Base-by-base conservation (phyloP, 2,797 vertebrate genomes). In the Thripadectes ignobilis region DNA sequence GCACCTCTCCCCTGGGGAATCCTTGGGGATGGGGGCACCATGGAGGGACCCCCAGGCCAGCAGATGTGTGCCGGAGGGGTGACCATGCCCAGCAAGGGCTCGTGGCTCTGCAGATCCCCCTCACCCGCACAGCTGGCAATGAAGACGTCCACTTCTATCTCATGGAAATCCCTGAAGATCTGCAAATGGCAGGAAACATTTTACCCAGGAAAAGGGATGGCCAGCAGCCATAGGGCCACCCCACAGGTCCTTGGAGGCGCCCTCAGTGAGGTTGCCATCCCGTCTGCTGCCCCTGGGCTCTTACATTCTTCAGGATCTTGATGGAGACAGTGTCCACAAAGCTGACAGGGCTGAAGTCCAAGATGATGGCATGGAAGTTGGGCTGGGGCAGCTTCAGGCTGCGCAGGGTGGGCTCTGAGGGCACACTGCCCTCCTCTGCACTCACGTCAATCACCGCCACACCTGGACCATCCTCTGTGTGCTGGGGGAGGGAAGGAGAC, bases 291-390 rank as follows among this genome's bases (percentile, higher is more conserved):
- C 85, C 55, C 38, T 5, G 3, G 24, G 23, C 24, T 26, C 97
- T 97, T 97, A 99, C 99, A 1, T 98, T 98, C 96, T 98, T 97
- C 58, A 99, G 93, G 13, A 97, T 98, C 97, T 99, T 99, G 91
- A 99, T 97, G 80, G 98, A 98, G 74, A 99, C 99, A 0, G 98
- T 99, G 77, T 99, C 99, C 96, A 99, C 97, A 8, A 99, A 99
- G 96, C 98, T 99, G 77, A 99, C 97, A 0, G 99, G 81, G 48
- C 98, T 98, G 87, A 99, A 98, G 96, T 99, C 99, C 73, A 99
- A 98, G 94, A 99, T 41, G 43, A 99, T 86, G 8, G 98, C 94
- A 3, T 97, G 96, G 92, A 99, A 98, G 54, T 27, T 6, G 1
- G 97, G 96, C 74, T 96, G 97, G 43, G 97, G 96, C 65, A 98